Conservation (phyloP, 1,140 invertebrate genomes). For the Lerema accius region DNA sequence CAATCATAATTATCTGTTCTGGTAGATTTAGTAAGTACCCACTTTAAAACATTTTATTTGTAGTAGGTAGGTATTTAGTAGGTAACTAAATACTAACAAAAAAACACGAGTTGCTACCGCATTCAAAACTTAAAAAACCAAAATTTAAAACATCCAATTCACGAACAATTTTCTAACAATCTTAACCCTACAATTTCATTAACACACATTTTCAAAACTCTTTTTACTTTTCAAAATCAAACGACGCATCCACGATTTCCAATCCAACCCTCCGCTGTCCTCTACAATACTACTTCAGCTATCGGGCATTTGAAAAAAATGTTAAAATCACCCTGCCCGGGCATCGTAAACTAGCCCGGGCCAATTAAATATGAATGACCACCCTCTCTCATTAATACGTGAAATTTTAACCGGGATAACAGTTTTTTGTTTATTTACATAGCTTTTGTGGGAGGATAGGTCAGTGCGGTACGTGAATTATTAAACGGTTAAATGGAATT, state of each 20-base stretch:
- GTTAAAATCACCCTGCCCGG: conserved; percentile 68
- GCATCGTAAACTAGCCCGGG: conserved; percentile 69
- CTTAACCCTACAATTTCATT: too few relatives aligned
- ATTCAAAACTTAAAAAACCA: too few relatives aligned
- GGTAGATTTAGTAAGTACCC: too few relatives aligned
- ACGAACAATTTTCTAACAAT: too few relatives aligned
- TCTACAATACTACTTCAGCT: conserved; percentile 74
- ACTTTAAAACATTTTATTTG: too few relatives aligned
- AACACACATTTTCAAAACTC: too few relatives aligned
- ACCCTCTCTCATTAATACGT: conserved; percentile 69
- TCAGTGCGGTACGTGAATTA: conserved; percentile 46
- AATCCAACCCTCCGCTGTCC: conserved; percentile 54
- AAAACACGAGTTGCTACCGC: too few relatives aligned
- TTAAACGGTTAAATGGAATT: conserved; percentile 36
- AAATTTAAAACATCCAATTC: too few relatives aligned
- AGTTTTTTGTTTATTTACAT: conserved; percentile 55
- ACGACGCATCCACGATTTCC: conserved; percentile 41
- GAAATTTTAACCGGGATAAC: conserved; percentile 60
- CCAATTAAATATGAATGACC: conserved; percentile 79
- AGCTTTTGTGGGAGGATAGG: conserved; percentile 52
- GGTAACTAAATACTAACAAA: too few relatives aligned
- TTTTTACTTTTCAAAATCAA: too few relatives aligned
- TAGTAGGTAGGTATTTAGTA: too few relatives aligned
- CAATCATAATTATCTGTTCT: too few relatives aligned
- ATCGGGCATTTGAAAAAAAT: conserved; percentile 76